Conservation (phyloP, 2,888 invertebrate species). For the Pseudococcus longispinus region DNA sequence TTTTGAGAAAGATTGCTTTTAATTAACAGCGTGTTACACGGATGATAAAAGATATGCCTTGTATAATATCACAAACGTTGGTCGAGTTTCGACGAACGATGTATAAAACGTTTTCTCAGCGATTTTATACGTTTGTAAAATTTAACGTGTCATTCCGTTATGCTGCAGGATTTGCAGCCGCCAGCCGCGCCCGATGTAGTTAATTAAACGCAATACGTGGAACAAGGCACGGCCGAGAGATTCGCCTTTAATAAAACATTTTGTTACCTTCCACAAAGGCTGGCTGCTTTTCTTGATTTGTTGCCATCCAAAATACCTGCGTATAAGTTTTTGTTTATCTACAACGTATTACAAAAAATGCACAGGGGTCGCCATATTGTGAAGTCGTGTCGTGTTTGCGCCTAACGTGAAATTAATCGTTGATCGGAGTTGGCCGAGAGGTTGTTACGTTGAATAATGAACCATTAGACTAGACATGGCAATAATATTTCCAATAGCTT, state of each 20-base stretch:
- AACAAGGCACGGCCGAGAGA: not conserved
- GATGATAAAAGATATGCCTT: slow-evolving; percentile 46
- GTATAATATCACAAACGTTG: slow-evolving; percentile 31
- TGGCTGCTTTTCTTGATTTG: slow-evolving; percentile 21
- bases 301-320: not conserved
- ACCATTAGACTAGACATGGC: not conserved
- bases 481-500: not conserved
- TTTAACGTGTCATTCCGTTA: slow-evolving; percentile 32
- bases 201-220: slow-evolving; percentile 8
- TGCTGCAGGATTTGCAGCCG: not conserved
- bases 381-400: not conserved
- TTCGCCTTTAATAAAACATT: not conserved
- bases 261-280: not conserved
- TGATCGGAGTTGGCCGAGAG: not conserved
- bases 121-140: slow-evolving; percentile 29
- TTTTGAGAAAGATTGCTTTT: slow-evolving; percentile 43
- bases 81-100: not conserved
- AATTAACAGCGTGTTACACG: slow-evolving; percentile 49
- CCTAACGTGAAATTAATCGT: slow-evolving; percentile 10
- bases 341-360: not conserved
- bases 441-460: slow-evolving; percentile 15
- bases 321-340: not conserved
- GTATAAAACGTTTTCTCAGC: slow-evolving; percentile 20
- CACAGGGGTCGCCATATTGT: not conserved
- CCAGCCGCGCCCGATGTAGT: not conserved